These are phyloP conservation scores for Cosmopolites sordidus DNA, from an alignment of 2,888 invertebrate genomes.

Conservation along the genomic window DNA sequence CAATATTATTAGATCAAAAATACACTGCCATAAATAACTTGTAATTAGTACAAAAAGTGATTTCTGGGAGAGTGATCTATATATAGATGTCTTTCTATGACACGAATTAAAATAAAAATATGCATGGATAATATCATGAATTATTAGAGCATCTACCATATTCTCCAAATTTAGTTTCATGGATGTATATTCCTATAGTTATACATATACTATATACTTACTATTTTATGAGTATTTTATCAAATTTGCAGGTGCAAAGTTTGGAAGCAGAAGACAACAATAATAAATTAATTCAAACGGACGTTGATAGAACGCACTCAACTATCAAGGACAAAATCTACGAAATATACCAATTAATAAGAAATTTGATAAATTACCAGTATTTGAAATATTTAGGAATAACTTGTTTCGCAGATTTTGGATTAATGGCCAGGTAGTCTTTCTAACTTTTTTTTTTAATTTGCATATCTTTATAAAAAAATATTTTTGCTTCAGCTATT, in stretches of 20 bases:
- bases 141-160: too few species aligned
- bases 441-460: too few species aligned
- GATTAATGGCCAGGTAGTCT: constrained; percentile 60
- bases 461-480: constrained; percentile 1
- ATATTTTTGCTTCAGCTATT: constrained; percentile 49
- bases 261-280: constrained; percentile 37
- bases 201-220: too few species aligned
- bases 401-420: constrained; percentile 59
- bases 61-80: too few species aligned
- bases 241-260: constrained; percentile 32
- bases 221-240: background rate
- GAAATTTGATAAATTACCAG: constrained; percentile 51
- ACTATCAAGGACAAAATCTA: background rate
- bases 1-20: too few species aligned
- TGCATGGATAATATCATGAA: too few species aligned
- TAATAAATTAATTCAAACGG: constrained; percentile 15
- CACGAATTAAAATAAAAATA: too few species aligned
- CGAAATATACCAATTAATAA: constrained; percentile 10
- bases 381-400: constrained; percentile 53
- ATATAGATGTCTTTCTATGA: too few species aligned
- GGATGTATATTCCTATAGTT: too few species aligned
- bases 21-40: too few species aligned
- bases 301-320: background rate
- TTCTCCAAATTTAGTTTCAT: too few species aligned
- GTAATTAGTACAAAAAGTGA: too few species aligned